Evolutionary conservation across 2,797 vertebrate species (phyloP).

Genomic region (Acipenser oxyrinchus): DNA sequence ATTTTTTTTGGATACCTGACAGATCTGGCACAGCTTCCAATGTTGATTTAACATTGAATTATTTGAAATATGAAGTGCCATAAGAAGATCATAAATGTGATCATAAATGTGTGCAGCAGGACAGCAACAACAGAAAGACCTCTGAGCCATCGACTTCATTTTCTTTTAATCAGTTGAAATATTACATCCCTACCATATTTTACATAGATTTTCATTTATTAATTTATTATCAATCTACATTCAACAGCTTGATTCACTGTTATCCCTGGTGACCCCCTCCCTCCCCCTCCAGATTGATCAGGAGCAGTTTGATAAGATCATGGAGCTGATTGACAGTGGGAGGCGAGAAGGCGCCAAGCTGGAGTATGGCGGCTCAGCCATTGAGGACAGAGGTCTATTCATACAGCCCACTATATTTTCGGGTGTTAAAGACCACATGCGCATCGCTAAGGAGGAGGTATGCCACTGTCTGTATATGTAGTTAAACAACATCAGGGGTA

Average conservation of each 20-base stretch:
- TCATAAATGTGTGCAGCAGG: not conserved
- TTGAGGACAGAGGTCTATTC: slow-evolving; percentile 70
- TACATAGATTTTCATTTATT: not conserved
- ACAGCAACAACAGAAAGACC: not conserved
- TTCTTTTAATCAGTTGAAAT: not conserved
- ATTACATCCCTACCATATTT: not conserved
- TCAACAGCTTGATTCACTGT: not conserved
- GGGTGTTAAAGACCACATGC: slow-evolving; percentile 82
- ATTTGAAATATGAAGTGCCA: slow-evolving; percentile 6
- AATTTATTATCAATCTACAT: not conserved
- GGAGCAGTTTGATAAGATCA: slow-evolving; percentile 81
- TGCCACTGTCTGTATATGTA: not conserved
- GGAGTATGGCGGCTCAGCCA: slow-evolving; percentile 72
- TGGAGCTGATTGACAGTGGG: slow-evolving; percentile 84
- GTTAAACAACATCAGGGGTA: no score
- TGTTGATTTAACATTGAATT: not conserved
- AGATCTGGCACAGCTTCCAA: not conserved
- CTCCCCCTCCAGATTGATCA: slow-evolving; percentile 67
- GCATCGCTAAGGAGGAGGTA: slow-evolving; percentile 91
- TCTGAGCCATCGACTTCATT: not conserved
- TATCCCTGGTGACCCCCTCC: not conserved
- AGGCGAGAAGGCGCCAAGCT: slow-evolving; percentile 81
- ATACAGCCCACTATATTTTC: slow-evolving; percentile 89
- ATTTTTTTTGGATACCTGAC: not conserved
- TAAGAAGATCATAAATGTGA: not conserved